Base-by-base conservation (phyloP, 2,797 vertebrate species). In the Esox masquinongy region DNA sequence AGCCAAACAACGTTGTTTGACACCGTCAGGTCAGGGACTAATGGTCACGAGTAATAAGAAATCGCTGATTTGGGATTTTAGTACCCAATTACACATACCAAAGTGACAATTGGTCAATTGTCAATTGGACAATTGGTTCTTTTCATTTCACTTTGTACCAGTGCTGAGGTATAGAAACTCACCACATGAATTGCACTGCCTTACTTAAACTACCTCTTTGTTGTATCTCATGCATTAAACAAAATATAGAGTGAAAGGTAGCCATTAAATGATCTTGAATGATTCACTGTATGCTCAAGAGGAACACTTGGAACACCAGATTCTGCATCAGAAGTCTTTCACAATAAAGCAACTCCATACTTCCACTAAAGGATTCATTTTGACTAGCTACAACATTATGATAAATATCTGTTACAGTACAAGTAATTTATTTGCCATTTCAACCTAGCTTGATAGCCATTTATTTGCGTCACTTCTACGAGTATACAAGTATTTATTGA, bases 161-260 rank as follows among this genome's bases (percentile, higher is more conserved):
- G 39, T 26, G 68, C 47, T 16, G 68, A 70, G 43, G 36, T 70
- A 47, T 70, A 7, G 68, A 29, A 24, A 50, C 43, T 24, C 56
- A n/a, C 75, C 53, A 53, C 74, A 66, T 66, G 34, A 77, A 77
- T 70, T 76, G 82, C 77, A 86, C 81, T 85, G 82, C 80, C 72
- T 82, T 76, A 71, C 73, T 61, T 74, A 82, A 80, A 73, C 82
- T 89, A 86, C 87, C 84, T 87, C 86, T 82, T 63, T 51, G 79
- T 68, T 73, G 69, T 73, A 83, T 71, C 53, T 75, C 68, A 81
- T 77, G 73, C 80, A 68, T 76, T 53, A 12, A 31, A 29, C 49
- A 53, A 31, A 16, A 51, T 49, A 50, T 15, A 22, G 19, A 26
- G 43, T 50, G 68, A 61, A 16, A 24, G 56, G 22, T 24, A 61